Evolutionary conservation across 2,888 invertebrate species (phyloP), one percentile per base, ranked within the genome.

Genomic region (Volucella inanis): DNA sequence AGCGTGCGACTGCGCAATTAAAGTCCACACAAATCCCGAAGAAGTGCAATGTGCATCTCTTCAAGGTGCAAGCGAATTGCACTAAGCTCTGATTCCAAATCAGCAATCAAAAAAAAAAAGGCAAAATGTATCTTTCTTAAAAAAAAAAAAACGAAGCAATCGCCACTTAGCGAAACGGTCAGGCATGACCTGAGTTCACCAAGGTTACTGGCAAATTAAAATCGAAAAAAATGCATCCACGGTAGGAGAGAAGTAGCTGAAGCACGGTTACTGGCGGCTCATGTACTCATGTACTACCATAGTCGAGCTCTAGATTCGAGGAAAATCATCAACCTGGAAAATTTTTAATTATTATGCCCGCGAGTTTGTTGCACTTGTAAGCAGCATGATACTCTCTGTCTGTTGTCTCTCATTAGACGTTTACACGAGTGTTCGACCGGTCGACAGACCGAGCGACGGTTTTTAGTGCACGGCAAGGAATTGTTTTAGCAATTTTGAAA

Each of bases 141-240:
- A 4, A 22, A 22, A 6, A 31, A 31, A 31, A 31, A 31, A 31
- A 31, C 31, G 31, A 67, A 76, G 72, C 67, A 45, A 76, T 67
- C 75, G 54, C 75, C 81, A 81, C 81, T 81, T 81, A 76, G 85
- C 85, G 85, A 77, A 81, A 86, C 85, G 81, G 85, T 86, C 85
- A 86, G 85, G 85, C 85, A 81, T 86, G 85, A 86, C 84, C 84
- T 85, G 83, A 84, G 83, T 84, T 84, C 83, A 84, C 52, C 81
- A 85, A 85, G 85, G 81, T 85, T 81, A 85, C 81, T 72, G 68
- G 71, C 71, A 85, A 85, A 81, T 85, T 85, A 76, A 81, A 81
- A 76, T 72, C 72, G 55, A 65, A 78, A 74, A 52, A 57, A 67
- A 68, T 80, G 80, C 75, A 80, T 80, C 59, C 65, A 75, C 6